Evolutionary conservation across 2,113 vertebrate genomes (phyloP).

Genomic region (Meleagris gallopavo): DNA sequence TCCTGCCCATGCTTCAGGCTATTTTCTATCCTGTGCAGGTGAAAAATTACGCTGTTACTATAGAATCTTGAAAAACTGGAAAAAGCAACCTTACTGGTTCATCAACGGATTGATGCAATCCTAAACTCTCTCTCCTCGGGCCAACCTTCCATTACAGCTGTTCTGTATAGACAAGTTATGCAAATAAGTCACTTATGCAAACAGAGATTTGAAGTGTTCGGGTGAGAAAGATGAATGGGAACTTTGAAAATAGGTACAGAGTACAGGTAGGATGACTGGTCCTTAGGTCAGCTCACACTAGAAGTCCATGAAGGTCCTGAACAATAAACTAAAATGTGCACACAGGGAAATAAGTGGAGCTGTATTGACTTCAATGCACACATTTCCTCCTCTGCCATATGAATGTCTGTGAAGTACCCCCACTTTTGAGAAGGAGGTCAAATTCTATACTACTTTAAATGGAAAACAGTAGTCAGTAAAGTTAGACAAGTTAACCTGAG

Average conservation of each 20-base stretch:
- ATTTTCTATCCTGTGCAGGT: slow-evolving; percentile 99
- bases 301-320: neutral
- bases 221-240: neutral
- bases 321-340: neutral
- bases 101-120: neutral
- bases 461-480: neutral
- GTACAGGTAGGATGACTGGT: neutral
- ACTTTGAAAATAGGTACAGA: neutral
- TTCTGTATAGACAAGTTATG: slow-evolving; percentile 10
- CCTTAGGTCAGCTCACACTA: neutral
- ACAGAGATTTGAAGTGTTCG: neutral
- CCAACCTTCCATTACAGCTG: neutral
- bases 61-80: slow-evolving; percentile 48
- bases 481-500: neutral
- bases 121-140: neutral
- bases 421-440: neutral
- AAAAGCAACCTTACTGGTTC: neutral
- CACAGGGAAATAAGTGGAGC: neutral
- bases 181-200: slow-evolving; percentile 17
- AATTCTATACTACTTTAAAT: neutral
- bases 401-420: neutral
- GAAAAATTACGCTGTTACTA: slow-evolving; percentile 20
- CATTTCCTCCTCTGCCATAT: neutral
- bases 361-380: neutral
- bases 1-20: slow-evolving; percentile 95